Percentiles rank a stretch among this genome's conserved stretches.
These are phyloP conservation scores for Adrianichthys oophorus DNA, from an alignment of 2,797 vertebrate genomes.

Conservation along the genomic window DNA sequence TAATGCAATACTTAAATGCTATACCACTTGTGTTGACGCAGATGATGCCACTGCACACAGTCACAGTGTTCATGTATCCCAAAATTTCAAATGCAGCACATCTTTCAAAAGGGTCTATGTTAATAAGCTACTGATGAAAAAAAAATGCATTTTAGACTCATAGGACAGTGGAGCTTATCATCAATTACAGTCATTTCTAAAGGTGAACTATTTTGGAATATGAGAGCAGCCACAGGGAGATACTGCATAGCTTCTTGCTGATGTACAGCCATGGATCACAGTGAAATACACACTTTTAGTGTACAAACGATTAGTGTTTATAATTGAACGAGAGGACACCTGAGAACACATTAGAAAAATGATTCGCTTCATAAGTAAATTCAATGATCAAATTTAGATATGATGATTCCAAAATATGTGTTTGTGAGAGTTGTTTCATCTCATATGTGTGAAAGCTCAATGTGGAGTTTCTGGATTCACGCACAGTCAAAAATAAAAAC, in stretches of 20 bases:
- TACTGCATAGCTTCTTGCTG: conserved; percentile 59
- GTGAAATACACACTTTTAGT: conserved; percentile 36
- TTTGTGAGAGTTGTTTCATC: no score
- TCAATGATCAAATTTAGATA: no score
- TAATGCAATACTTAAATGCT: conserved; percentile 7
- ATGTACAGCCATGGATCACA: conserved; percentile 56
- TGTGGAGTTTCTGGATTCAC: not conserved
- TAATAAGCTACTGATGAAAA: no score
- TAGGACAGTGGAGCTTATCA: no score
- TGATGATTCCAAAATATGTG: no score
- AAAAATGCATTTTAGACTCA: no score
- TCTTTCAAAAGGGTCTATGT: not conserved
- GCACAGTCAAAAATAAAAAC: conserved; percentile 5
- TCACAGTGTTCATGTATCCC: conserved; percentile 37
- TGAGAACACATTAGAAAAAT: conserved; percentile 9
- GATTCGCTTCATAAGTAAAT: no score
- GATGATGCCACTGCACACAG: conserved; percentile 27
- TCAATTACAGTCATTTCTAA: conserved; percentile 19
- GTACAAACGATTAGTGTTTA: no score
- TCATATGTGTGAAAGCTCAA: no score
- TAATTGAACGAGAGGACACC: not conserved
- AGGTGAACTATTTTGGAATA: conserved; percentile 18
- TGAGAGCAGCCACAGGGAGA: conserved; percentile 34
- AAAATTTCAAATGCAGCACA: conserved; percentile 22
- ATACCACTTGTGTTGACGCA: conserved; percentile 6